Percentiles rank a stretch among this genome's conserved stretches.
Evolutionary conservation across 2,113 vertebrate genomes (phyloP).

Genomic region (Genyomyrus donnyi): DNA sequence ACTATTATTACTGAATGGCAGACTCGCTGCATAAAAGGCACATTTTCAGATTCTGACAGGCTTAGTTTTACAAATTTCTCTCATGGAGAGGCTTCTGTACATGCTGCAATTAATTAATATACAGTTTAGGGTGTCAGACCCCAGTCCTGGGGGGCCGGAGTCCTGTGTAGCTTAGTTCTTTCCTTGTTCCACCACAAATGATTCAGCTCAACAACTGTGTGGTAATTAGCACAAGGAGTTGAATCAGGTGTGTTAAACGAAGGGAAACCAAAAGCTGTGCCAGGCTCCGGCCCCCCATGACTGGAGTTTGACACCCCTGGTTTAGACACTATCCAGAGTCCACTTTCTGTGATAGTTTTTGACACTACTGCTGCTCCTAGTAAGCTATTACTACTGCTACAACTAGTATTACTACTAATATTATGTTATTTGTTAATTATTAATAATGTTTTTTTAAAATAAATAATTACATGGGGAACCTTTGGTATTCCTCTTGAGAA

Average conservation of each 20-base stretch:
- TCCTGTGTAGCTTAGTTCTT: too few species aligned
- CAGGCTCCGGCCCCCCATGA: too few species aligned
- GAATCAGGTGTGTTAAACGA: too few species aligned
- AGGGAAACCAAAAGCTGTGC: too few species aligned
- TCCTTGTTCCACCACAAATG: too few species aligned
- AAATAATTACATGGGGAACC: not conserved
- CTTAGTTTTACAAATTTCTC: not conserved
- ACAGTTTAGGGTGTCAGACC: not conserved
- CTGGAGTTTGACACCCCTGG: not conserved
- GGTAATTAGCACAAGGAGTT: too few species aligned
- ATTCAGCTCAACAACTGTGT: too few species aligned
- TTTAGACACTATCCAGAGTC: not conserved
- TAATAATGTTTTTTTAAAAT: not conserved
- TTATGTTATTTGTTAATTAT: not conserved
- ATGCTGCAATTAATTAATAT: not conserved
- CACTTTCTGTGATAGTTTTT: not conserved
- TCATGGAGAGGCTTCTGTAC: conserved; percentile 2
- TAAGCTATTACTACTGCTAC: not conserved
- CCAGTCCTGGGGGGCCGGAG: too few species aligned
- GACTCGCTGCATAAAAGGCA: conserved; percentile 1
- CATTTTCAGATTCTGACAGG: not conserved
- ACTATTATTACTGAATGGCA: not conserved
- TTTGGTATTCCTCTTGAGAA: not conserved
- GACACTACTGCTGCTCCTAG: not conserved
- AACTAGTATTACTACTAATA: not conserved